phyloP scores from a whole-genome alignment of 2,113 vertebrate species.

The Aldabrachelys gigantea region DNA sequence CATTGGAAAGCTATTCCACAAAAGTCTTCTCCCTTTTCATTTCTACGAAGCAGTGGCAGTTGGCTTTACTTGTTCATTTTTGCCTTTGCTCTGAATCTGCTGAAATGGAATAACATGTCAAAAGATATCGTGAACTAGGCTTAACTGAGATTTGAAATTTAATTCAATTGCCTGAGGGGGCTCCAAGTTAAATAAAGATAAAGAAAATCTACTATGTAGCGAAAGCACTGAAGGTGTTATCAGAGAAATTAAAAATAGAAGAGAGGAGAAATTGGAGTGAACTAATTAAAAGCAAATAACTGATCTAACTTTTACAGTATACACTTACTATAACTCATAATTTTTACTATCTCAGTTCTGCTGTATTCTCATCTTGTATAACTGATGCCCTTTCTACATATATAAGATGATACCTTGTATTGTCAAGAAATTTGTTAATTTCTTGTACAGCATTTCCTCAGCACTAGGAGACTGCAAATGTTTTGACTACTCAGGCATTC shows the following conservation, averaged over 20 bases:
- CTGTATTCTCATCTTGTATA: background rate
- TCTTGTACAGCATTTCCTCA: background rate
- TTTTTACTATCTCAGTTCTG: background rate
- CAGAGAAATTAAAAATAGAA: background rate
- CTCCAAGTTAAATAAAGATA: background rate
- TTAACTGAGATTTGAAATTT: background rate
- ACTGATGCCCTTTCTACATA: accelerated
- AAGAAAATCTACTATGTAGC: background rate
- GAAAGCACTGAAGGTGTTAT: background rate
- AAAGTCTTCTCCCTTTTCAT: background rate
- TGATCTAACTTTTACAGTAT: background rate
- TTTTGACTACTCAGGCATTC: background rate
- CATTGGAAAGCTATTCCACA: background rate
- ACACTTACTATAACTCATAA: background rate
- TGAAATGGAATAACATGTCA: background rate
- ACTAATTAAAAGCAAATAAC: background rate
- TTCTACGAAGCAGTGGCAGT: background rate
- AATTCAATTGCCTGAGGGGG: background rate
- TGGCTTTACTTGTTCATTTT: background rate
- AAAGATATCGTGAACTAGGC: background rate
- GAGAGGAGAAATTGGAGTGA: background rate
- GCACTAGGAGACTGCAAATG: background rate
- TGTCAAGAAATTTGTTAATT: background rate
- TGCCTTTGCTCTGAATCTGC: background rate
- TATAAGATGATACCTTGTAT: background rate